Evolutionary conservation across 2,113 vertebrate species (phyloP).

Genomic region (Lipophrys pholis): DNA sequence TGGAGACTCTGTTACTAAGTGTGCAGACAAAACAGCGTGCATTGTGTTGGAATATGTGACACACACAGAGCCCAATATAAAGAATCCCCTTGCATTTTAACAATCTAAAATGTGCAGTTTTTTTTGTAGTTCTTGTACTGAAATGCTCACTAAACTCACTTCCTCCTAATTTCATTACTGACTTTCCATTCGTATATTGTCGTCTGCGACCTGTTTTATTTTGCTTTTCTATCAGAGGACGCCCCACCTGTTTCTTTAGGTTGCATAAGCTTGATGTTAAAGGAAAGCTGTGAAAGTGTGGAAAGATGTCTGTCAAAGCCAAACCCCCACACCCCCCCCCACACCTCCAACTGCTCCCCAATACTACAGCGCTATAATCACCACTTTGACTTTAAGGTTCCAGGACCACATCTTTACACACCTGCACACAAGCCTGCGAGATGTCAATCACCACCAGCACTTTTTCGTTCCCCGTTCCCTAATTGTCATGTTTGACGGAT

Average conservation of each 20-base stretch:
- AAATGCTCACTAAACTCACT: constrained; percentile 29
- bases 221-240: not conserved
- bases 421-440: constrained; percentile 33
- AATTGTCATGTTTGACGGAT: constrained; percentile 26
- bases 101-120: too few relatives aligned
- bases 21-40: constrained; percentile 27
- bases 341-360: not conserved
- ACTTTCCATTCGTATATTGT: not conserved
- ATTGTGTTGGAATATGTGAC: constrained; percentile 12
- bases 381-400: constrained; percentile 6
- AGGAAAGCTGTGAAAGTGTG: constrained; percentile 2
- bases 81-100: too few relatives aligned
- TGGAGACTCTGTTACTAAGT: constrained; percentile 22
- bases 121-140: not conserved
- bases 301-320: not conserved
- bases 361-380: constrained; percentile 19
- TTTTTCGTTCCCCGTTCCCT: not conserved
- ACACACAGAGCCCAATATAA: not conserved
- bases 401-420: constrained; percentile 24
- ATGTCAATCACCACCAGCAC: not conserved
- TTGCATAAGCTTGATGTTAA: constrained; percentile 14
- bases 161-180: constrained; percentile 10
- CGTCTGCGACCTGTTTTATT: not conserved
- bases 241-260: constrained; percentile 1
- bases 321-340: constrained; percentile 14